Evolutionary conservation across 2,888 invertebrate species (phyloP), one percentile per base, ranked within the genome.

Genomic region (Teleogryllus oceanicus): DNA sequence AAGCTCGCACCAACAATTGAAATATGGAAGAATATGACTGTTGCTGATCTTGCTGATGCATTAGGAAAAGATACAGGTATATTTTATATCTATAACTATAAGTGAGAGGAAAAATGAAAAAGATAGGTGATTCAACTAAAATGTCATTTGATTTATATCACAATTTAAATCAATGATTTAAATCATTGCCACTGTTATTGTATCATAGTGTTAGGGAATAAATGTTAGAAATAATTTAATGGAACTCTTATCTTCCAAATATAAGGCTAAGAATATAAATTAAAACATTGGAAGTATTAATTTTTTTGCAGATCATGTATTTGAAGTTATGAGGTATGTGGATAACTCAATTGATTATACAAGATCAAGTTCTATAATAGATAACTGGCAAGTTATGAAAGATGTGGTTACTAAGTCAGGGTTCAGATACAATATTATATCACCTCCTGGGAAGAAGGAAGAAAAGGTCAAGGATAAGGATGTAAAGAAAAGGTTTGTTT

Each of bases 21-120:
- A 78, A 89, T 96, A 82, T 96, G 96, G 95, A 88, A 90, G 77
- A 91, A 93, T 84, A 96, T 97, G 91, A 95, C 94, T 0, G 92
- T 96, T 0, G 85, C 86, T 49, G 93, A 97, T 84, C 86, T 97
- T 80, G 93, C 95, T 0, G 85, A 88, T 78, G 89, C 91, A 0
- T 85, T 94, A 50, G 87, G 89, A 5, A 91, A 91, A 85, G 89
- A 92, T 85, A 84, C 92, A 82, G 92, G 93, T 91, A 62, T n/a
- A 37, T 37, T 37, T 37, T 37, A 8, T 37, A 5, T 37, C 37
- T 37, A 8, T 37, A 88, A 87, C 85, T 83, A 76, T 75, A 37
- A 37, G 37, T 37, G 37, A 8, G 8, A 5, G 37, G 37, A 8
- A 8, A 5, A 37, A 37, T 0, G 24, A 24, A 37, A 8, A 37